Evolutionary conservation across 2,797 vertebrate species (phyloP).

Genomic region (Oophaga sylvatica): DNA sequence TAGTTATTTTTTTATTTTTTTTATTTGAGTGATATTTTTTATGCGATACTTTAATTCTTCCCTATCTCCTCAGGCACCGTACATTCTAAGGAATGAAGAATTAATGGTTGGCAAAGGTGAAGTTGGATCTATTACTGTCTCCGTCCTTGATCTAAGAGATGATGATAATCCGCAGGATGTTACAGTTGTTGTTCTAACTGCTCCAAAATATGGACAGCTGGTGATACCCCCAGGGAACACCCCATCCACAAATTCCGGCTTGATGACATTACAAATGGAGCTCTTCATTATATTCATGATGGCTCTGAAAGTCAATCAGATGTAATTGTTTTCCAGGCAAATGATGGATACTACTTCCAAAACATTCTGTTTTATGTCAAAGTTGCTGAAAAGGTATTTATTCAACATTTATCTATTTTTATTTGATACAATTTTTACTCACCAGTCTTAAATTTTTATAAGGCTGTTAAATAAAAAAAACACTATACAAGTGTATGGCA

Average conservation of each 20-base stretch:
- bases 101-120: constrained; percentile 76
- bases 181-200: constrained; percentile 80
- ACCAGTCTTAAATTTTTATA: background rate
- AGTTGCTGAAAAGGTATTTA: constrained; percentile 78
- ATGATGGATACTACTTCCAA: constrained; percentile 86
- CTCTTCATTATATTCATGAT: constrained; percentile 85
- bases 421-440: background rate
- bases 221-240: constrained; percentile 69
- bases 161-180: constrained; percentile 87
- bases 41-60: constrained; percentile 24
- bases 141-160: constrained; percentile 83
- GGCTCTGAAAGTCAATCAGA: constrained; percentile 78
- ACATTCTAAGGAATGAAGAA: constrained; percentile 78
- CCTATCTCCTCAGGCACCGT: constrained; percentile 77
- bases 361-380: constrained; percentile 83
- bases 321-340: constrained; percentile 80
- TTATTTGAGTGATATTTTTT: background rate
- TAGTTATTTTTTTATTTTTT: background rate
- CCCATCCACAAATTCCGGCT: constrained; percentile 73
- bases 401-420: background rate
- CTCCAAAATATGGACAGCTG: constrained; percentile 82
- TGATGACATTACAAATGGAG: constrained; percentile 78
- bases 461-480: too few species aligned
- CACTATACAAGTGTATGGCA: too few species aligned
- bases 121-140: constrained; percentile 71